Conservation (phyloP, 2,113 vertebrate species). For the Cephalopterus ornatus region DNA sequence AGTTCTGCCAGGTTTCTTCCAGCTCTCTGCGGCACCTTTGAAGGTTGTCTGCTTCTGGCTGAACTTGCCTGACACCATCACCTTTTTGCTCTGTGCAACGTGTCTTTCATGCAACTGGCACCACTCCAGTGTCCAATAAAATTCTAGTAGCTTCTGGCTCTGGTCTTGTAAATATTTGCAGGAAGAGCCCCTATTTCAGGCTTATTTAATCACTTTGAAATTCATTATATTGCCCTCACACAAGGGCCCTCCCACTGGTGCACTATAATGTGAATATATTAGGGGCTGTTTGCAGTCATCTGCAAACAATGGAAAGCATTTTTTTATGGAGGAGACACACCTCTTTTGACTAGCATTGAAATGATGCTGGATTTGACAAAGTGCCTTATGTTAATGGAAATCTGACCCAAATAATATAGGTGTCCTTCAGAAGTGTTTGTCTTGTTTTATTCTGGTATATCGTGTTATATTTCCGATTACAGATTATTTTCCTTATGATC, state of each 20-base stretch:
- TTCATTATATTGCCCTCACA: neutral
- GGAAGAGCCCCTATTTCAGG: neutral
- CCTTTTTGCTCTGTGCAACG: neutral
- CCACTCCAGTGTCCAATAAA: neutral
- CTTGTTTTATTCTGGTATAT: neutral
- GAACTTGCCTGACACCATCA: neutral
- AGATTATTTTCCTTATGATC: neutral
- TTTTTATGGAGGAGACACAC: neutral
- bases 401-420: neutral
- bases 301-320: neutral
- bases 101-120: neutral
- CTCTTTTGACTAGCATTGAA: neutral
- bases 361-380: neutral
- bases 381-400: neutral
- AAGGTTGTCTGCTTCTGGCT: slow-evolving; percentile 28
- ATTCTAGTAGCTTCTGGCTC: neutral
- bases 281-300: neutral
- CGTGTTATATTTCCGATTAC: neutral
- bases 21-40: neutral
- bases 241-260: neutral
- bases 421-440: neutral
- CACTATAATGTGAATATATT: neutral
- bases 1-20: slow-evolving; percentile 39
- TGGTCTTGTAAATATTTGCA: slow-evolving; percentile 9
- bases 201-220: neutral